Percentiles rank a stretch among this genome's conserved stretches.
phyloP scores from a whole-genome alignment of 2,888 invertebrate species.

The Mycalesis mineus region DNA sequence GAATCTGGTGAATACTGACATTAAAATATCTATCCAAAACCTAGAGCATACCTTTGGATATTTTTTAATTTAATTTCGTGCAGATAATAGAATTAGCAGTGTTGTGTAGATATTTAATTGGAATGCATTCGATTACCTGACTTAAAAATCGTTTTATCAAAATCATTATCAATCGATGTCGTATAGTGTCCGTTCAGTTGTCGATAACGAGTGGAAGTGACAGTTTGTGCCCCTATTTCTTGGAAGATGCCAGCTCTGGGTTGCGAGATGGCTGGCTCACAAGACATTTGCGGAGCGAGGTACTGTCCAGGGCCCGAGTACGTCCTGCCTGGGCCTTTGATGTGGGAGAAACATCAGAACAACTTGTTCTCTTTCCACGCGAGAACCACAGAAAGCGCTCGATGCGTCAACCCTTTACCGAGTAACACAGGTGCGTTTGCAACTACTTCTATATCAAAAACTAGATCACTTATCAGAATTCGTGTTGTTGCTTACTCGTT shows the following conservation, averaged over 20 bases:
- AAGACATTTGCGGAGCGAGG: constrained; percentile 57
- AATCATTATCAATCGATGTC: constrained; percentile 34
- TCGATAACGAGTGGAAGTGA: constrained; percentile 45
- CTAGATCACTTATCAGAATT: background rate
- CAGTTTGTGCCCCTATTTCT: constrained; percentile 20
- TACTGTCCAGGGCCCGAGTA: constrained; percentile 51
- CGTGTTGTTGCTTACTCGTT: background rate
- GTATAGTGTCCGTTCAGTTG: constrained; percentile 38
- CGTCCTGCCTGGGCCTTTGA: constrained; percentile 43
- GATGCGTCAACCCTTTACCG: constrained; percentile 20
- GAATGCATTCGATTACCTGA: constrained; percentile 48
- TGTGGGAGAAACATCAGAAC: constrained; percentile 58
- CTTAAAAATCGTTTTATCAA: constrained; percentile 35
- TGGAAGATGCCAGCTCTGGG: constrained; percentile 69
- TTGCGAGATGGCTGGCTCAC: constrained; percentile 59
- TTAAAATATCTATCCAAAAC: background rate
- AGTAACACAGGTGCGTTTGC: constrained; percentile 44
- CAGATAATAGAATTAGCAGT: background rate
- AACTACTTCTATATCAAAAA: too few relatives aligned
- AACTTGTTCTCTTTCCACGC: constrained; percentile 45
- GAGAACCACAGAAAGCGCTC: constrained; percentile 39
- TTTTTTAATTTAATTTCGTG: background rate
- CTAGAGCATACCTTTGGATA: background rate
- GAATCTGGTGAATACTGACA: background rate
- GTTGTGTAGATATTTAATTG: constrained; percentile 2